A percentile compares a stretch with the other conserved stretches of the same genome.
These are phyloP conservation scores for Marasmarcha lunaedactyla DNA, from an alignment of 2,888 invertebrate species.

Conservation along the genomic window DNA sequence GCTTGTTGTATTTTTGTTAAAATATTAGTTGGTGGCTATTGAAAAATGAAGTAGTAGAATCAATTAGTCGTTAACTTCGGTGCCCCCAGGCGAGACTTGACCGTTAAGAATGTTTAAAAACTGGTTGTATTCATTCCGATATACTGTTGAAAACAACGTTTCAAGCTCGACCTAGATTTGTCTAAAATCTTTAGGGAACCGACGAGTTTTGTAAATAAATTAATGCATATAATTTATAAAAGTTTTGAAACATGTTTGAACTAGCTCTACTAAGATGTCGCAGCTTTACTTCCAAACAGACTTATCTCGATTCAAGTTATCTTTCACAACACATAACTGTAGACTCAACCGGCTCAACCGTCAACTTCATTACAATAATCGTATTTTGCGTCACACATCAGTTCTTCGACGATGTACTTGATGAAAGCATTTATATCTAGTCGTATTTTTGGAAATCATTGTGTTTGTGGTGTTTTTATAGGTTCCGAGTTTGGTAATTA, in stretches of 20 bases:
- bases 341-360: constrained; percentile 23
- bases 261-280: constrained; percentile 14
- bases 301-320: constrained; percentile 49
- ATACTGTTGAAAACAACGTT: constrained; percentile 15
- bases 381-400: background rate
- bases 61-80: constrained; percentile 19
- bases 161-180: constrained; percentile 8
- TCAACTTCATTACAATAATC: constrained; percentile 19
- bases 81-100: constrained; percentile 21
- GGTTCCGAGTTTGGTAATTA: no score
- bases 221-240: background rate
- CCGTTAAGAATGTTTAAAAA: constrained; percentile 41
- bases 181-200: background rate
- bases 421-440: no score
- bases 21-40: no score
- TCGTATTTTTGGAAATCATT: no score
- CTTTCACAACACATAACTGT: constrained; percentile 51
- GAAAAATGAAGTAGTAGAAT: constrained; percentile 10
- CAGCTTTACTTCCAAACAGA: constrained; percentile 32
- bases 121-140: constrained; percentile 36
- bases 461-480: no score
- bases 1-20: no score
- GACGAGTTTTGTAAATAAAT: constrained; percentile 1
- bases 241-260: constrained; percentile 1
- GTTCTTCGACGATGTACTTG: background rate